These are phyloP conservation scores for Pentalonia nigronervosa DNA, from an alignment of 1,140 invertebrate genomes.

Conservation along the genomic window DNA sequence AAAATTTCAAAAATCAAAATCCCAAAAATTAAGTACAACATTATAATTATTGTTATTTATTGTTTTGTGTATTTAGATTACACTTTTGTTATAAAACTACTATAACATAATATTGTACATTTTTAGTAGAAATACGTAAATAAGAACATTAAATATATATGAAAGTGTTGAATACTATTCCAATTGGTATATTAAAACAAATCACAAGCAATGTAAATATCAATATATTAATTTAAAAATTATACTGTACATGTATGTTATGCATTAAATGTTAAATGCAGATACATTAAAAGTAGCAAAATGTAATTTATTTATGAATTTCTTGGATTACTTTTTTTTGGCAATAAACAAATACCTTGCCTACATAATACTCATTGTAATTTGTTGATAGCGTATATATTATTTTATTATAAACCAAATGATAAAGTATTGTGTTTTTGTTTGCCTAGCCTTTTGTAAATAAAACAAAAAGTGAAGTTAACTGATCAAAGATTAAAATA, in stretches of 20 bases:
- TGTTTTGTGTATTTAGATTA: slow-evolving; percentile 29
- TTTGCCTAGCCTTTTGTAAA: neutral
- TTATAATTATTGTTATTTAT: slow-evolving; percentile 3
- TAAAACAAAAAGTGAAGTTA: neutral
- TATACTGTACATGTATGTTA: neutral
- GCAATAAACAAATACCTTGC: neutral
- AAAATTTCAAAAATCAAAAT: slow-evolving; percentile 17
- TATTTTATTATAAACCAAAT: slow-evolving; percentile 6
- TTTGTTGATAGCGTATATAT: neutral
- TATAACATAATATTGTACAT: slow-evolving; percentile 16
- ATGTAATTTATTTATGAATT: neutral
- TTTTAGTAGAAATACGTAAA: neutral
- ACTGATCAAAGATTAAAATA: neutral
- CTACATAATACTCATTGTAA: neutral
- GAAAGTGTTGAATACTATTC: neutral
- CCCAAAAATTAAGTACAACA: slow-evolving; percentile 15
- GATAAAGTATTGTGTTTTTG: neutral
- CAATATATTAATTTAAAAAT: neutral
- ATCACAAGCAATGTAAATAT: neutral
- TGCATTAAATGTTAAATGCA: neutral
- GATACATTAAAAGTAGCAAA: neutral
- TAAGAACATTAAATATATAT: neutral
- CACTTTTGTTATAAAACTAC: neutral
- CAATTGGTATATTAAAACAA: neutral
- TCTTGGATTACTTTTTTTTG: slow-evolving; percentile 18